These are phyloP conservation scores for Caenorhabditis sp. DNA, from an alignment of 2,888 invertebrate species.

Conservation along the genomic window DNA sequence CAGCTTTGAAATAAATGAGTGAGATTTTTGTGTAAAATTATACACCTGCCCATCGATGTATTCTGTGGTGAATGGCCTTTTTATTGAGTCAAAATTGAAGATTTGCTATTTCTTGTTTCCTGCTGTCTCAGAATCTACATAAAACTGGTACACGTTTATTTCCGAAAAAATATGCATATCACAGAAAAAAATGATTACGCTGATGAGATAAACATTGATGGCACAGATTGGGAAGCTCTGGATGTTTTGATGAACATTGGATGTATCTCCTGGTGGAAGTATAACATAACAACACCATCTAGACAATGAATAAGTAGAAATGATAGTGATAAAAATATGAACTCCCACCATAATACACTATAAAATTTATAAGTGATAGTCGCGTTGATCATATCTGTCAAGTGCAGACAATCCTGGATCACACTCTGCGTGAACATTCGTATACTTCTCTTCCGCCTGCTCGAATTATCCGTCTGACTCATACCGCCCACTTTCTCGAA, in stretches of 20 bases:
- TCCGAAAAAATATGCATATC: too few species aligned
- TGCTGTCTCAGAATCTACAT: too few species aligned
- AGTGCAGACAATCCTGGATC: constrained; percentile 33
- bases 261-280: constrained; percentile 35
- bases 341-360: constrained; percentile 32
- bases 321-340: constrained; percentile 33
- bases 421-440: constrained; percentile 42
- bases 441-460: constrained; percentile 21
- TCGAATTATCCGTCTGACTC: constrained; percentile 12
- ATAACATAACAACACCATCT: constrained; percentile 35
- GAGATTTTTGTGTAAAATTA: too few species aligned
- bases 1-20: too few species aligned
- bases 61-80: too few species aligned
- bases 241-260: constrained; percentile 13
- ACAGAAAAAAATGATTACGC: background rate
- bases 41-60: too few species aligned
- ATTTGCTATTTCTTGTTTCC: too few species aligned
- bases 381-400: constrained; percentile 41
- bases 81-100: too few species aligned
- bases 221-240: background rate
- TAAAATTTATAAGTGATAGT: constrained; percentile 37
- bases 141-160: too few species aligned
- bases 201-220: background rate
- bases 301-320: constrained; percentile 31
- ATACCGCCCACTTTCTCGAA: constrained; percentile 21